Conservation (phyloP, 2,888 invertebrate genomes). For the Drosophila limbata region DNA sequence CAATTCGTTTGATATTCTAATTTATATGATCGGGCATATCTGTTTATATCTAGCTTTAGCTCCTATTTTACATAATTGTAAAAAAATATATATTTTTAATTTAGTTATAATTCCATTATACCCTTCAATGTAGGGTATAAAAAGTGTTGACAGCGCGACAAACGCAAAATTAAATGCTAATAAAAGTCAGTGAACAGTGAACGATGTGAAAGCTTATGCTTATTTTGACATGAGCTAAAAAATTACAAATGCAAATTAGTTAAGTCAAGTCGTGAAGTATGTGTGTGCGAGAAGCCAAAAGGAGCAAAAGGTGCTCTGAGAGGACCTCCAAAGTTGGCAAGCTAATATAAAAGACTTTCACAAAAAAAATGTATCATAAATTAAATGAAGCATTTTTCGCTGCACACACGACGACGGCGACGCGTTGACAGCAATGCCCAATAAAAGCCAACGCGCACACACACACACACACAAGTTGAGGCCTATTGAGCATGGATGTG, state of each 20-base stretch:
- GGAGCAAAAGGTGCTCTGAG: conserved; percentile 31
- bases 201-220: conserved; percentile 67
- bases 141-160: conserved; percentile 64
- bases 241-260: conserved; percentile 82
- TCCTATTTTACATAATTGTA: not conserved
- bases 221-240: conserved; percentile 76
- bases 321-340: conserved; percentile 53
- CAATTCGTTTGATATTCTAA: too few species aligned
- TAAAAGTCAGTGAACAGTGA: conserved; percentile 61
- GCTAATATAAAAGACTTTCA: conserved; percentile 76
- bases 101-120: not conserved
- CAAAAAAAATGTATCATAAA: conserved; percentile 77
- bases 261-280: conserved; percentile 34
- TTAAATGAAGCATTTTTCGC: conserved; percentile 76
- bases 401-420: conserved; percentile 49
- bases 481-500: conserved; percentile 12
- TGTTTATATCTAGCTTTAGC: not conserved
- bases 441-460: conserved; percentile 34
- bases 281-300: conserved; percentile 12
- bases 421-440: conserved; percentile 29
- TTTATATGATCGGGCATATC: not conserved
- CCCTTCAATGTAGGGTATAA: conserved; percentile 8
- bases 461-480: not conserved
- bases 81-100: not conserved
- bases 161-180: conserved; percentile 72